phyloP scores from a whole-genome alignment of 2,888 invertebrate genomes.

The Drosophila mayaguana region DNA sequence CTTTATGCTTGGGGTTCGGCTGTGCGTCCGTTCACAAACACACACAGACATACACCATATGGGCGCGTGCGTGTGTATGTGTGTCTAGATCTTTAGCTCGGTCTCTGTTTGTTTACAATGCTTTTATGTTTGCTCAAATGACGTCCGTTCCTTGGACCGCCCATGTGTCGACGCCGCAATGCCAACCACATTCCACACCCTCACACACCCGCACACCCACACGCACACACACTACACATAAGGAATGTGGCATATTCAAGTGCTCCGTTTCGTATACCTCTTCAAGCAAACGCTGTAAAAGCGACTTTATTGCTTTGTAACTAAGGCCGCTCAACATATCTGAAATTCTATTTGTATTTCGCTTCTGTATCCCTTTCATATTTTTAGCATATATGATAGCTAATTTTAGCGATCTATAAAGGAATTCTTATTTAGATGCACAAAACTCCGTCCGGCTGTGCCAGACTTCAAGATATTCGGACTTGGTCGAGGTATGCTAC shows the following conservation, averaged over 20 bases:
- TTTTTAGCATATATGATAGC: background rate
- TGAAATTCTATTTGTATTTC: background rate
- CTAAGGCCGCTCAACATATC: background rate
- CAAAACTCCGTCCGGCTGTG: background rate
- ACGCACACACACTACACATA: background rate
- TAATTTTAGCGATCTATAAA: background rate
- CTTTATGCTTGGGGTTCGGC: conserved; percentile 63
- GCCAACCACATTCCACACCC: background rate
- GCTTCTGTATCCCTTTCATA: background rate
- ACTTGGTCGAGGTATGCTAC: background rate
- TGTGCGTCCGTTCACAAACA: background rate
- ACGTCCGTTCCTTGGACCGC: conserved; percentile 61
- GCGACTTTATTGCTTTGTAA: background rate
- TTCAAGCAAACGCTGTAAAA: background rate
- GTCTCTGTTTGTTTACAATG: conserved; percentile 80
- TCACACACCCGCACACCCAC: conserved; percentile 4
- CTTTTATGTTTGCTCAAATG: conserved; percentile 81
- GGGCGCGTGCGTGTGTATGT: background rate
- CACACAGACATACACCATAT: background rate
- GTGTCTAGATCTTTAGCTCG: conserved; percentile 47
- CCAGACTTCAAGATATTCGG: background rate
- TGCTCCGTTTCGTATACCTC: conserved; percentile 50
- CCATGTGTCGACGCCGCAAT: conserved; percentile 32
- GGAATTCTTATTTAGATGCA: background rate
- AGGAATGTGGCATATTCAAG: conserved; percentile 58